These are phyloP conservation scores for Corythornis madagascariensis DNA, from an alignment of 2,113 vertebrate genomes.

Conservation along the genomic window DNA sequence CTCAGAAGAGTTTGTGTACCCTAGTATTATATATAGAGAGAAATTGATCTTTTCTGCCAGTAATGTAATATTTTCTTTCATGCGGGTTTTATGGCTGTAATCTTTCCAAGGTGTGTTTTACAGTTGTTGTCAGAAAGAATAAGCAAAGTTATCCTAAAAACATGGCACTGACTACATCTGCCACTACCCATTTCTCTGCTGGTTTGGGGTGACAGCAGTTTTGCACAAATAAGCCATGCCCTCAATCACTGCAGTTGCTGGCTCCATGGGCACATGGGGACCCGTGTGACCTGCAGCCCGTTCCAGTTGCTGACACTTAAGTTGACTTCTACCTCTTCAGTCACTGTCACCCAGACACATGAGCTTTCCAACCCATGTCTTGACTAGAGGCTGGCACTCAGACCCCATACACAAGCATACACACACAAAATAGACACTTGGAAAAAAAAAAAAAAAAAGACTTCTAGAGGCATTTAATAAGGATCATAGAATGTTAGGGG, in stretches of 20 bases:
- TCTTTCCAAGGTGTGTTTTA: neutral
- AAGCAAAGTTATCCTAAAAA: neutral
- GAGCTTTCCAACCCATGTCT: neutral
- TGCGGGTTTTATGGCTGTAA: neutral
- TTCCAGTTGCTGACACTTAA: neutral
- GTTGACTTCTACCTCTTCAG: neutral
- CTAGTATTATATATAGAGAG: neutral
- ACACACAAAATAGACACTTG: neutral
- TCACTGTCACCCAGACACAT: neutral
- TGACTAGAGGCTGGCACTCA: neutral
- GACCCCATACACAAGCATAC: too few species aligned
- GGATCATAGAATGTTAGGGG: too few species aligned
- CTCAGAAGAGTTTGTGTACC: neutral
- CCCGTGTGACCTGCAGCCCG: accelerated
- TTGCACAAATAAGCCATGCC: neutral
- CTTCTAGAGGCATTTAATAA: neutral
- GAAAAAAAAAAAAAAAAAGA: too few species aligned
- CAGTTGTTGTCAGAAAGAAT: neutral
- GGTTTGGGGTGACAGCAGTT: neutral
- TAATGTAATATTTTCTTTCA: neutral
- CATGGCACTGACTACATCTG: neutral
- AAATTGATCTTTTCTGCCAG: neutral
- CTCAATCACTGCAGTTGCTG: neutral
- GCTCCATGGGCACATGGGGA: too few species aligned
- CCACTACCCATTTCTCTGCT: neutral